A percentile compares a stretch with the other conserved stretches of the same genome.
phyloP scores from a whole-genome alignment of 2,113 vertebrate genomes.

The Podarcis cretensis region DNA sequence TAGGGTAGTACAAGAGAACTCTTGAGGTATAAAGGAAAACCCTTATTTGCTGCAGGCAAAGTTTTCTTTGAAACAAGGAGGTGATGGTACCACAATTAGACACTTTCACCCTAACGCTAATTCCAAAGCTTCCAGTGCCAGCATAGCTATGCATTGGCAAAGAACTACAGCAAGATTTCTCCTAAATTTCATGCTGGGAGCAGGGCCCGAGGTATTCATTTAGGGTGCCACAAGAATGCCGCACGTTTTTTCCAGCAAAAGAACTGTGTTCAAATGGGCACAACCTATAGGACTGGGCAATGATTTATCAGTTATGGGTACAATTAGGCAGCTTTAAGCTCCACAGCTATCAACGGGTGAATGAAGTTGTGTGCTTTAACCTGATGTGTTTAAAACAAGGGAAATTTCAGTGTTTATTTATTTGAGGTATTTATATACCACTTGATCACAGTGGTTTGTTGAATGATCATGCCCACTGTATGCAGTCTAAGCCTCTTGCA shows the following conservation, averaged over 20 bases:
- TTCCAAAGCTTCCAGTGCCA: not conserved
- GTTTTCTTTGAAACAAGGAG: not conserved
- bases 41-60: not conserved
- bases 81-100: not conserved
- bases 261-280: not conserved
- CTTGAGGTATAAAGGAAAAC: not conserved
- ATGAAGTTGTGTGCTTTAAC: not conserved
- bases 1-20: too few species aligned
- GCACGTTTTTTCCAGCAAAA: not conserved
- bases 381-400: not conserved
- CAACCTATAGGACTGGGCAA: not conserved
- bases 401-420: not conserved
- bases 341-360: fast-evolving
- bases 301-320: not conserved
- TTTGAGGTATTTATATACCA: too few species aligned
- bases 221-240: not conserved
- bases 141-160: not conserved
- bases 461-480: not conserved
- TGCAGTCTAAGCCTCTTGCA: not conserved
- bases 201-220: not conserved
- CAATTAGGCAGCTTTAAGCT: not conserved
- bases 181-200: not conserved
- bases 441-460: too few species aligned
- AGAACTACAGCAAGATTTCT: fast-evolving
- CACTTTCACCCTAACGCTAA: too few species aligned